Conservation (phyloP, 2,113 vertebrate genomes). For the Triplophysa rosa region DNA sequence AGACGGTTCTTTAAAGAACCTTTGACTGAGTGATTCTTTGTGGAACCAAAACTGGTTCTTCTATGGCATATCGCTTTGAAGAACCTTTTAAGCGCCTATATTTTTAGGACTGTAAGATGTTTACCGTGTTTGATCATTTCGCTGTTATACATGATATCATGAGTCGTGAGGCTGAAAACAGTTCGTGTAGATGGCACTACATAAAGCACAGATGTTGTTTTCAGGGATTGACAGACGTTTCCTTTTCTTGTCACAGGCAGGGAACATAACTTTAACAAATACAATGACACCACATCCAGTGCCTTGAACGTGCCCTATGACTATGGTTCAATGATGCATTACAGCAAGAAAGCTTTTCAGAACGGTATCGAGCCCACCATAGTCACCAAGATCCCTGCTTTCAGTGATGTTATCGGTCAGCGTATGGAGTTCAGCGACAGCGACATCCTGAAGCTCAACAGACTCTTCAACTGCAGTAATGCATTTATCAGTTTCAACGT, state of each 20-base stretch:
- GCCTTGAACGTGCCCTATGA: constrained; percentile 86
- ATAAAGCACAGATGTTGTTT: background rate
- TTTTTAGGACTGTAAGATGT: too few species aligned
- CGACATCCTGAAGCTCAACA: constrained; percentile 85
- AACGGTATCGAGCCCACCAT: constrained; percentile 86
- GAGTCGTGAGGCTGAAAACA: too few species aligned
- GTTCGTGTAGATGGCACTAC: too few species aligned
- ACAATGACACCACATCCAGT: constrained; percentile 73
- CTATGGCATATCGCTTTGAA: too few species aligned
- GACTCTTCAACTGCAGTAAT: constrained; percentile 90
- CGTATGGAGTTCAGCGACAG: constrained; percentile 92
- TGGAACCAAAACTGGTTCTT: too few species aligned
- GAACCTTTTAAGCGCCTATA: too few species aligned
- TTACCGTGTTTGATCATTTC: too few species aligned
- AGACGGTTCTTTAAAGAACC: too few species aligned
- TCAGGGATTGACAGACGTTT: background rate
- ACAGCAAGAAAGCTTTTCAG: constrained; percentile 84
- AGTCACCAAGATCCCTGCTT: constrained; percentile 83
- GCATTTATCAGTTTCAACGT: background rate
- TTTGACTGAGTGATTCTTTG: too few species aligned
- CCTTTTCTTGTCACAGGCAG: constrained; percentile 67
- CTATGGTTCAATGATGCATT: constrained; percentile 90
- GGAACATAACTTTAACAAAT: constrained; percentile 80
- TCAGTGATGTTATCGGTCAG: constrained; percentile 89
- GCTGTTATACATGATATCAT: too few species aligned